These are phyloP conservation scores for Imbricaverruca yamaguchii DNA, from an alignment of 2,888 invertebrate species.

Conservation along the genomic window DNA sequence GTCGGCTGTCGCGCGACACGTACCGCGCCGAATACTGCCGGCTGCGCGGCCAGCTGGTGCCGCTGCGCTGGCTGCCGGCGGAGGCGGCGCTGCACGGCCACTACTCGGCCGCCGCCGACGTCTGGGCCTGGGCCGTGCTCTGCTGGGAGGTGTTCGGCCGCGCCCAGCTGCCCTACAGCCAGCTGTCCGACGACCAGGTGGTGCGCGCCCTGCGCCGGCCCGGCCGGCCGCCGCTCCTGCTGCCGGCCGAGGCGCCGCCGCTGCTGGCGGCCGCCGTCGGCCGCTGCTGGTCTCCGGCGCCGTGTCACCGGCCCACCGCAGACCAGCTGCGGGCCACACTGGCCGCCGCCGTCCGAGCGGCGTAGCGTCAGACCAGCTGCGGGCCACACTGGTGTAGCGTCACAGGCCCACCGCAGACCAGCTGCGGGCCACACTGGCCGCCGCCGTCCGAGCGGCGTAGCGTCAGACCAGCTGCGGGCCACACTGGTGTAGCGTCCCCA, in stretches of 20 bases:
- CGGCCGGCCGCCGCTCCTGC: not conserved
- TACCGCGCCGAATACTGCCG: constrained; percentile 78
- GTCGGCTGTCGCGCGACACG: constrained; percentile 71
- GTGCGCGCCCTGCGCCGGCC: not conserved
- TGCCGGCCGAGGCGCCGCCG: not conserved
- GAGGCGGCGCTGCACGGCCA: constrained; percentile 87
- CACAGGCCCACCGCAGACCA: not conserved
- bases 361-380: too few species aligned
- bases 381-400: too few species aligned
- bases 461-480: too few species aligned
- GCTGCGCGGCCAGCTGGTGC: constrained; percentile 50
- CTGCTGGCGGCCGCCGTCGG: not conserved
- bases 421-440: not conserved
- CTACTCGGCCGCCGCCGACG: constrained; percentile 85
- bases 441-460: too few species aligned
- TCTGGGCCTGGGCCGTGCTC: constrained; percentile 81
- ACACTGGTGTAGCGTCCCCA: not conserved
- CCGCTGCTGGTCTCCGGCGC: not conserved
- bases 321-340: not conserved
- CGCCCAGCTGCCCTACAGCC: constrained; percentile 66
- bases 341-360: not conserved
- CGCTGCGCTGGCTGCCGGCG: constrained; percentile 80
- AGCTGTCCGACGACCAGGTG: constrained; percentile 67
- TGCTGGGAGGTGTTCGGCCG: constrained; percentile 82
- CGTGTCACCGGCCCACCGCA: not conserved